Evolutionary conservation across 2,888 invertebrate species (phyloP), one percentile per base, ranked within the genome.

Genomic region (Deilephila porcellus): DNA sequence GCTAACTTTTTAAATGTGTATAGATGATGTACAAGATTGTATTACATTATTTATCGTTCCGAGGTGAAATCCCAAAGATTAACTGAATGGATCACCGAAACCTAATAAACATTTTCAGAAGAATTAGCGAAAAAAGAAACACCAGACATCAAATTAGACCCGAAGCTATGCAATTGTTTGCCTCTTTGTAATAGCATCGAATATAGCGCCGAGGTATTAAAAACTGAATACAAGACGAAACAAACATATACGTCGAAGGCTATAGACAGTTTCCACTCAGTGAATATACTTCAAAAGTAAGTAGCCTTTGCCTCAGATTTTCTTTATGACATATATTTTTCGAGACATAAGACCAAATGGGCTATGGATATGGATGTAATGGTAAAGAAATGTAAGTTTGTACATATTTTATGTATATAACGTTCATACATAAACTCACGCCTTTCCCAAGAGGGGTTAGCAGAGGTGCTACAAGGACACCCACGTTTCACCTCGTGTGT

Each of bases 171-270:
- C 25, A 71, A 76, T 2, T 87, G 87, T 70, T 75, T 86, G 0
- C 85, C 86, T 0, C 71, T 83, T 0, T 96, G 96, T 81, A 95
- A 96, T 2, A 95, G 95, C 0, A 89, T 96, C n/a, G 92, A 94
- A 0, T 96, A 96, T 80, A 96, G 96, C 76, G 96, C 96, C 0
- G 96, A 96, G 85, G 95, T 95, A 8, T 95, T 96, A 0, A 96
- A 96, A 81, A 96, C 96, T 0, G 93, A 95, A 70, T 96, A 94
- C 76, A 92, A 95, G 29, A 8, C 77, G 0, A 76, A 74, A 7
- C 29, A 17, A 63, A 11, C 11, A 14, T 63, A 76, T 2, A n/a
- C 60, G 6, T 34, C 32, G 19, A 19, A 37, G 17, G 4, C 11
- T 17, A 29, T 20, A 14, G 17, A 52, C 20, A 3, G 17, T 1